Evolutionary conservation across 1,140 invertebrate genomes (phyloP).

Genomic region (Drosophila pachea): DNA sequence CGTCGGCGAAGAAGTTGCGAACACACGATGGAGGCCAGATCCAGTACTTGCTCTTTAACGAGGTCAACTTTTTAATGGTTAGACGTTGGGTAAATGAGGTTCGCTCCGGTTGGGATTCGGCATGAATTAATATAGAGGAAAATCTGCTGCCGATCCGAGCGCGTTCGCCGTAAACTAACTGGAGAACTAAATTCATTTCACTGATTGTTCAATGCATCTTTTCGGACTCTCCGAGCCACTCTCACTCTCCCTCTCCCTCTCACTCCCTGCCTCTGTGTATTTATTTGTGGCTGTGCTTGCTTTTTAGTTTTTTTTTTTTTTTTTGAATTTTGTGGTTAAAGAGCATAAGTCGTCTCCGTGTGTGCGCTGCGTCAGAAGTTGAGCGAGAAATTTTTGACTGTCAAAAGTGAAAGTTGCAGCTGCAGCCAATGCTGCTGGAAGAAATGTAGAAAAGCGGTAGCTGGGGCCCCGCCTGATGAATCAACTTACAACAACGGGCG

Average conservation of each 20-base stretch:
- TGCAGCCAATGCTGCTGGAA: conserved; percentile 68
- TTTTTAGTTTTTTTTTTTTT: conserved; percentile 9
- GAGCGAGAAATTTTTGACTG: conserved; percentile 74
- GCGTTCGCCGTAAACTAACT: conserved; percentile 2
- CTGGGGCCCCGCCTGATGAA: conserved; percentile 48
- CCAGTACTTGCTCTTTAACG: conserved; percentile 31
- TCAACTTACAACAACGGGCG: conserved; percentile 40
- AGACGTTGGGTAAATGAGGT: conserved; percentile 1
- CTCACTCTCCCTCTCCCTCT: conserved; percentile 68
- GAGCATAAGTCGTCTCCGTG: conserved; percentile 56
- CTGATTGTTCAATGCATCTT: conserved; percentile 68
- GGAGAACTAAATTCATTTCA: conserved; percentile 61
- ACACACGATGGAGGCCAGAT: neutral
- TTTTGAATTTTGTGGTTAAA: conserved; percentile 58
- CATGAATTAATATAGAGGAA: conserved; percentile 4
- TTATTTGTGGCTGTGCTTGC: conserved; percentile 3
- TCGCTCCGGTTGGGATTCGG: conserved; percentile 1
- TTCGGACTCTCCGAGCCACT: conserved; percentile 53
- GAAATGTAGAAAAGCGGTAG: conserved; percentile 67
- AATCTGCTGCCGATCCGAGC: conserved; percentile 7
- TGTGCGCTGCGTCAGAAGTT: conserved; percentile 58
- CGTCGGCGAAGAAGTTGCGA: neutral
- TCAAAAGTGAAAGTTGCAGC: conserved; percentile 77
- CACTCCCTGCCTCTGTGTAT: conserved; percentile 32
- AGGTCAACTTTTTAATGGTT: conserved; percentile 51